These are phyloP conservation scores for Acleris cristana DNA, from an alignment of 2,888 invertebrate genomes.

Conservation along the genomic window DNA sequence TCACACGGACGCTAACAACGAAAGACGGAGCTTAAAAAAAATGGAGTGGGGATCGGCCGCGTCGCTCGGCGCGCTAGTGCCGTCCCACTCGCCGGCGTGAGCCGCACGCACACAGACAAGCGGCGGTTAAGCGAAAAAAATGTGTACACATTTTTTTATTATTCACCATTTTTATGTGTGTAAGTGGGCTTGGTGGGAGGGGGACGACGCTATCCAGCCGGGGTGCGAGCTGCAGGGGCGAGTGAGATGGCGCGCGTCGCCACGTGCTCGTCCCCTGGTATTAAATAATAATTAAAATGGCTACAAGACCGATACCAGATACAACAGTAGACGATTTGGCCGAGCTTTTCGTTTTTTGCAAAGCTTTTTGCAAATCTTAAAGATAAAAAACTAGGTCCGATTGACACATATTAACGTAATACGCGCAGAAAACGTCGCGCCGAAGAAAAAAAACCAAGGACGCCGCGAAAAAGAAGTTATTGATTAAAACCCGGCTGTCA, in stretches of 20 bases:
- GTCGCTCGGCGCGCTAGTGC: slow-evolving; percentile 64
- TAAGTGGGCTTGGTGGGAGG: slow-evolving; percentile 79
- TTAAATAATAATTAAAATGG: slow-evolving; percentile 85
- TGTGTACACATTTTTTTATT: slow-evolving; percentile 84
- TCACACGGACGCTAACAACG: slow-evolving; percentile 78
- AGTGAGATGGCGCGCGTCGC: slow-evolving; percentile 69
- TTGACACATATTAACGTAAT: slow-evolving; percentile 80
- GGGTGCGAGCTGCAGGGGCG: slow-evolving; percentile 47
- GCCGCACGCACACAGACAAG: slow-evolving; percentile 73
- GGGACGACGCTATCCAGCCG: slow-evolving; percentile 58
- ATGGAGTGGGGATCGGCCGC: slow-evolving; percentile 73
- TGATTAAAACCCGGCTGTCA: slow-evolving; percentile 83
- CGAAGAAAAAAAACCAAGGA: slow-evolving; percentile 81
- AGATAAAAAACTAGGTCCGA: slow-evolving; percentile 63
- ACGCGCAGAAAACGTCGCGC: slow-evolving; percentile 82
- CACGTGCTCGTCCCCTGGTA: slow-evolving; percentile 83
- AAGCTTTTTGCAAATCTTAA: slow-evolving; percentile 73
- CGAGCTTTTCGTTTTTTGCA: slow-evolving; percentile 78
- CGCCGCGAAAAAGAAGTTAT: slow-evolving; percentile 83
- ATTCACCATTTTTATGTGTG: slow-evolving; percentile 84
- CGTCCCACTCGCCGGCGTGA: slow-evolving; percentile 55
- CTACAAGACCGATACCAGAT: slow-evolving; percentile 81
- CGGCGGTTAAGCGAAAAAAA: slow-evolving; percentile 83
- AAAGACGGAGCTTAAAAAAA: slow-evolving; percentile 79
- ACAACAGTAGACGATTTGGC: slow-evolving; percentile 78